Base-by-base conservation (phyloP, 2,113 vertebrate genomes). In the Alectura lathami region DNA sequence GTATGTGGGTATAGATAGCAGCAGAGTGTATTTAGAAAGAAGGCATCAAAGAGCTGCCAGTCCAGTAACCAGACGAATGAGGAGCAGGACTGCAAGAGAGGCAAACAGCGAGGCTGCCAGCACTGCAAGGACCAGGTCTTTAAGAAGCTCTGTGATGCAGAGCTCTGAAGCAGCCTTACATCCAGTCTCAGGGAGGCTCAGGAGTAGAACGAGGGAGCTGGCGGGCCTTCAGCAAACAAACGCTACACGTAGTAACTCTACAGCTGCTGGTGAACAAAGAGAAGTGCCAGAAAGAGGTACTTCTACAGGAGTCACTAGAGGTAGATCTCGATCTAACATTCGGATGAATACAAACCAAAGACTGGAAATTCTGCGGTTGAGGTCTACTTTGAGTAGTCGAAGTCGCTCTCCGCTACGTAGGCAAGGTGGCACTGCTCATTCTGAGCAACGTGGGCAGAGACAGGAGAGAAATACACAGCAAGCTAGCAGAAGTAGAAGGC, bases 361-460 rank as follows among this genome's bases (percentile, higher is more conserved):
- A 97, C 96, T 97, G 91, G 98, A 95, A 89, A 97, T 83, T 91
- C 89, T 97, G 57, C 98, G 98, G 30, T 96, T 98, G 84, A 96
- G 98, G 42, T 98, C 99, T 86, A 90, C 96, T 32, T 88, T 98
- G 48, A 98, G 97, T 20, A 98, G 98, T 91, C 97, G 98, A 91
- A 99, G 99, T 91, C 98, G 98, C 40, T 99, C 99, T 34, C 99
- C 98, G 0, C 95, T 99, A 94, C 98, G 97, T 87, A 98, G 96
- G 96, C 95, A 91, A 87, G 47, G 87, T 30, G 60, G 62, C 27
- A 6, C 92, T 67, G 56, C 48, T 67, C 78, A 0, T 86, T 92
- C 89, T 86, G 86, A 75, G 56, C 95, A 92, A 2, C 85, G 0
- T 11, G 64, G 59, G 67, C 96, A 89, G 60, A 96, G 96, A 51